phyloP scores from a whole-genome alignment of 2,888 invertebrate genomes.

The Meiosimyza platycephala region DNA sequence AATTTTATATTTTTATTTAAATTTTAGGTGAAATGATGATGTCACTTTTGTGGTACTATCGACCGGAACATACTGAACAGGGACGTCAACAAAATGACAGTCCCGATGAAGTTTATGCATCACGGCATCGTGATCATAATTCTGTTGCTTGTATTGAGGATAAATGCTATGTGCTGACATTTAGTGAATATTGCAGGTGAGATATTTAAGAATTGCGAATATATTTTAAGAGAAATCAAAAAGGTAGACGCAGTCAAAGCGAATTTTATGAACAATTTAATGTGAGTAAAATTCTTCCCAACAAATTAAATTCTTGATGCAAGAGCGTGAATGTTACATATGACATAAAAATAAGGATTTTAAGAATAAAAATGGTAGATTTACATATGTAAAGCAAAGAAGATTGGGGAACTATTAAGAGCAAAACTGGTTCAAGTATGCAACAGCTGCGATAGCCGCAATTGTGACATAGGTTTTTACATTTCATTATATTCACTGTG shows the following conservation, averaged over 20 bases:
- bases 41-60: slow-evolving; percentile 96
- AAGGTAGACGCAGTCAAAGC: background rate
- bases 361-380: too few species aligned
- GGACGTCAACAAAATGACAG: slow-evolving; percentile 84
- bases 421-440: too few species aligned
- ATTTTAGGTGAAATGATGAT: slow-evolving; percentile 95
- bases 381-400: too few species aligned
- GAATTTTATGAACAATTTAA: background rate
- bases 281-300: background rate
- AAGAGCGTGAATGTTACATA: too few species aligned
- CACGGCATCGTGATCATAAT: slow-evolving; percentile 93
- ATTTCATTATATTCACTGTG: too few species aligned
- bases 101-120: slow-evolving; percentile 94
- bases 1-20: slow-evolving; percentile 11
- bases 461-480: too few species aligned
- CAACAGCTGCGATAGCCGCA: too few species aligned
- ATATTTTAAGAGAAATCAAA: slow-evolving; percentile 1
- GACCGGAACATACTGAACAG: slow-evolving; percentile 95
- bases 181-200: slow-evolving; percentile 96
- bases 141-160: slow-evolving; percentile 98
- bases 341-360: too few species aligned
- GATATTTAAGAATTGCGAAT: background rate
- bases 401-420: too few species aligned
- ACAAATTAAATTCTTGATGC: too few species aligned
- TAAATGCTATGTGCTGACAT: slow-evolving; percentile 95